Base-by-base conservation (phyloP, 2,113 vertebrate species). In the Hypocryptadius cinnamomeus region DNA sequence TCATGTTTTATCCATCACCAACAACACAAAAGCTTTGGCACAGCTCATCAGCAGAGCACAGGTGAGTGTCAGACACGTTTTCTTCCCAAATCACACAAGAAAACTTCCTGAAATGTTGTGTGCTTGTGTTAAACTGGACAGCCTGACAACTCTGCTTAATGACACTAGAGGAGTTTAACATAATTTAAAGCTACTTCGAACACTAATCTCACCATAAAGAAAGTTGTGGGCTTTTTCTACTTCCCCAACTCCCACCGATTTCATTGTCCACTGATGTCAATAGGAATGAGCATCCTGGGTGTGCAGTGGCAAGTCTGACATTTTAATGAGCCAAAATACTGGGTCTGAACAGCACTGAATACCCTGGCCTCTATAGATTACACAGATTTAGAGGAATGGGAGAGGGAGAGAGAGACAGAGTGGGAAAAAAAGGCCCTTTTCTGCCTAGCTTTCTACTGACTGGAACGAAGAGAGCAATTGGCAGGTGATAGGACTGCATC, bases 291-390 rank as follows among this genome's bases (percentile, higher is more conserved):
- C 1, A 30, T 89, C 64, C 93, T 63, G 89, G 63, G 54, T 77
- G 53, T 74, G 80, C 84, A 90, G 87, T 31, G 85, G 21, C 14
- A 60, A 91, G 72, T 59, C 85, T 80, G 87, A 94, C 85, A 95
- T 94, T 84, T 91, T 81, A 93, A 95, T 93, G 92, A 92, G 90
- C 53, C 44, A 20, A 85, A 68, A 71, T 20, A 21, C 42, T 78
- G 64, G 25, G 30, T 72, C 50, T 86, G 54, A 73, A 86, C n/a
- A 80, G 64, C 30, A 37, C 64, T 90, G 85, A 92, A 79, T 69
- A 72, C 31, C 18, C 53, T 1, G 0, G 56, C 22, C 33, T 45
- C 71, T 73, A 44, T 2, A 68, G 71, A 83, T 50, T 48, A 51
- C 30, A 72, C 40, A 71, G 76, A 61, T 68, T 85, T 61, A 68